phyloP scores from a whole-genome alignment of 2,113 vertebrate genomes.

The Mormoops blainvillei region DNA sequence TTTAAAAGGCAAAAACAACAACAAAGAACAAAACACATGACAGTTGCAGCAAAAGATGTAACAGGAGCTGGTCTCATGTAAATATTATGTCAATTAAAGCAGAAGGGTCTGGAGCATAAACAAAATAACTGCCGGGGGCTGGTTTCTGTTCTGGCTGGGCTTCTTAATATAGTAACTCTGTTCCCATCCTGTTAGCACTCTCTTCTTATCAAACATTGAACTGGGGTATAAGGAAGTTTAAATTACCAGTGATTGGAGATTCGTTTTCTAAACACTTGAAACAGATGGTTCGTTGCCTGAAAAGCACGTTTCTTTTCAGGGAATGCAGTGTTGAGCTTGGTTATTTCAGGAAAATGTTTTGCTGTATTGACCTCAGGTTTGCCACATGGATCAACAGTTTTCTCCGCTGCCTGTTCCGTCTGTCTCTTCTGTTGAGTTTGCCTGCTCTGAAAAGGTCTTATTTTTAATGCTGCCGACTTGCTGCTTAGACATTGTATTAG shows the following conservation, averaged over 20 bases:
- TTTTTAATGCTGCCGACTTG: neutral
- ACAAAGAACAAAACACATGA: constrained; percentile 30
- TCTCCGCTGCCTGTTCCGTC: neutral
- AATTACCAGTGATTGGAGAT: constrained; percentile 76
- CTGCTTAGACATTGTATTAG: neutral
- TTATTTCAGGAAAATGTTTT: constrained; percentile 41
- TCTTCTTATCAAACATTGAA: constrained; percentile 75
- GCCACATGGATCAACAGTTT: neutral
- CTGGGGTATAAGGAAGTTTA: constrained; percentile 83
- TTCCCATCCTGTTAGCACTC: constrained; percentile 78
- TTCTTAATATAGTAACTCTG: constrained; percentile 82
- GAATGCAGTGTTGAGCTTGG: neutral
- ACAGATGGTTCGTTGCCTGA: constrained; percentile 78
- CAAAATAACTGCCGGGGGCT: constrained; percentile 76
- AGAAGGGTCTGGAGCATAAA: constrained; percentile 79
- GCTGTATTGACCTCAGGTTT: neutral
- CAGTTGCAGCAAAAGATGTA: constrained; percentile 57
- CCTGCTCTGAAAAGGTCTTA: neutral
- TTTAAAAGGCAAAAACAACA: neutral
- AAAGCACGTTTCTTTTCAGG: constrained; percentile 55
- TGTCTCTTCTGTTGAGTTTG: neutral
- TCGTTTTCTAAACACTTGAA: constrained; percentile 77
- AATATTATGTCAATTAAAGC: constrained; percentile 82
- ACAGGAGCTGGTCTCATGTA: constrained; percentile 75
- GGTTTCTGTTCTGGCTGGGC: constrained; percentile 79